phyloP scores from a whole-genome alignment of 2,113 vertebrate species.

The Platichthys flesus region DNA sequence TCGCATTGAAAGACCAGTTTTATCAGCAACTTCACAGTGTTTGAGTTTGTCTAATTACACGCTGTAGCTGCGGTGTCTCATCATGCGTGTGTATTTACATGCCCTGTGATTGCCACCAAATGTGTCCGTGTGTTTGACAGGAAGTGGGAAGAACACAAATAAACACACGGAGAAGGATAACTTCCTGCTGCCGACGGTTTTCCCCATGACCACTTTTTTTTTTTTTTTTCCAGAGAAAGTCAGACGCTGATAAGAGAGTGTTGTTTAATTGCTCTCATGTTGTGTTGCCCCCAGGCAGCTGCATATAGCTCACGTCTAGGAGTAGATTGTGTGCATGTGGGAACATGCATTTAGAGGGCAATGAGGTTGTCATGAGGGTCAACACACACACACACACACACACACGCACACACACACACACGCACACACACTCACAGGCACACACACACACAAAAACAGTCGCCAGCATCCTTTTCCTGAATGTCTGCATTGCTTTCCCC shows the following conservation, averaged over 20 bases:
- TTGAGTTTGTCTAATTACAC: conserved; percentile 36
- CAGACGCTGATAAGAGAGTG: conserved; percentile 51
- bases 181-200: conserved; percentile 59
- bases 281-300: conserved; percentile 38
- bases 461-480: conserved; percentile 61
- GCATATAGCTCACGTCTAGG: not conserved
- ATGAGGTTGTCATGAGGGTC: conserved; percentile 22
- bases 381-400: conserved; percentile 21
- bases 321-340: conserved; percentile 39
- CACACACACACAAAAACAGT: not conserved
- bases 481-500: conserved; percentile 50
- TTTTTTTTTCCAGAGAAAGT: conserved; percentile 44
- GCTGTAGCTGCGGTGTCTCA: conserved; percentile 28
- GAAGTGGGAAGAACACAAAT: conserved; percentile 72
- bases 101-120: conserved; percentile 32
- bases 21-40: conserved; percentile 14
- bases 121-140: conserved; percentile 49
- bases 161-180: conserved; percentile 60
- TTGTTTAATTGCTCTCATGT: conserved; percentile 72
- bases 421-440: too few species aligned
- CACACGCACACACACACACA: too few species aligned
- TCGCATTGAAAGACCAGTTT: not conserved
- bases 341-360: conserved; percentile 38
- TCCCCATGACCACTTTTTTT: conserved; percentile 25
- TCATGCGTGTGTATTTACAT: conserved; percentile 32